Base-by-base conservation (phyloP, 2,888 invertebrate genomes). In the Perithous albicinctus region DNA sequence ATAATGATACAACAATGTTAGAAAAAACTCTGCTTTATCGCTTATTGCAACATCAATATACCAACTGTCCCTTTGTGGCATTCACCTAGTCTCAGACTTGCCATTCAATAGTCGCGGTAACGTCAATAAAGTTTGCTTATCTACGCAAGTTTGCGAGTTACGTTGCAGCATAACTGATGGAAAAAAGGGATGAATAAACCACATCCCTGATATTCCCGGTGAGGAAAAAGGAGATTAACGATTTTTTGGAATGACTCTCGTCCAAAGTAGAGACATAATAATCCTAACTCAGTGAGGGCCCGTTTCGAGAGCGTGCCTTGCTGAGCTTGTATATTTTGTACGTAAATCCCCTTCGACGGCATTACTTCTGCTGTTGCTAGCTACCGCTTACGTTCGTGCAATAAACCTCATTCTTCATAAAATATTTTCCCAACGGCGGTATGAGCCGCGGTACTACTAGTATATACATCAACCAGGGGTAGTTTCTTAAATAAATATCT, bases 401-500 rank as follows among this genome's bases (percentile, higher is more conserved):
- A 32, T 46, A 56, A 69, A 69, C 46, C 43, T 29, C 69, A 43
- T 76, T 43, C 54, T 12, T 69, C 76, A 43, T 76, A 56, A 69
- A 69, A 56, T 69, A 69, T 56, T 46, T 63, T 46, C n/a, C 4
- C 69, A 43, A 29, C 54, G 23, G 41, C 59, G 56, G 15, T 48
- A 63, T 48, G 43, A 59, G 29, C 18, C 54, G 29, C 5, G 5
- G 29, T 4, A 29, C 3, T 5, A n/a, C n/a, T n/a, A n/a, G n/a
- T 5, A 5, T 29, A 29, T 29, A 5, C 29, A 5, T 2, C 29
- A 29, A 54, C 20, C 20, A 8, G 32, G 51, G 69, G 54, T 61
- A 69, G 74, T 85, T 87, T 84, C 86, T 86, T 85, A 87, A 87
- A 88, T 86, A 88, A 87, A 88, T 87, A 86, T 85, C 84, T 78